Conservation (phyloP, 2,888 invertebrate genomes). For the Drosophila borborema region DNA sequence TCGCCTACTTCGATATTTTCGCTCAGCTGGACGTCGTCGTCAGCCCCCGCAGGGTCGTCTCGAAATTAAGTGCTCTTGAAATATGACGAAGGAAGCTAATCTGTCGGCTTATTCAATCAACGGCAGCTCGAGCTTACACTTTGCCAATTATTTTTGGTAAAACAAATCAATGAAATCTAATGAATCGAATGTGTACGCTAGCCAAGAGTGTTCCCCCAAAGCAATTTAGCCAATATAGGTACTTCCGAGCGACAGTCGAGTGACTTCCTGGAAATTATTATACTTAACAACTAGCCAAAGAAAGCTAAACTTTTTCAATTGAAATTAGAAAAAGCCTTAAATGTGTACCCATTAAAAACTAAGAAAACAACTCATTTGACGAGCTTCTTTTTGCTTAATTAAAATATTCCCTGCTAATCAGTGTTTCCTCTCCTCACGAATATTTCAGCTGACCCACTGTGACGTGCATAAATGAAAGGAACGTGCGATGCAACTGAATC, state of each 20-base stretch:
- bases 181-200: conserved; percentile 28
- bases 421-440: neutral
- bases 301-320: neutral
- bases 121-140: conserved; percentile 39
- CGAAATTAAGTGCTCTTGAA: conserved; percentile 67
- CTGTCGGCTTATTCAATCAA: conserved; percentile 51
- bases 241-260: neutral
- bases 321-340: neutral
- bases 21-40: conserved; percentile 28
- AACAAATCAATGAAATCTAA: conserved; percentile 66
- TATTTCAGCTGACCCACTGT: conserved; percentile 80
- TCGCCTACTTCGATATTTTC: neutral
- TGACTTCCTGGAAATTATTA: neutral
- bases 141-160: conserved; percentile 62
- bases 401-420: conserved; percentile 12
- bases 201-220: neutral
- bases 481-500: conserved; percentile 85
- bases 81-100: conserved; percentile 69
- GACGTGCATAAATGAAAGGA: conserved; percentile 82
- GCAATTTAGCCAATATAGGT: neutral
- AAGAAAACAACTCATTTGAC: neutral
- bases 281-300: neutral
- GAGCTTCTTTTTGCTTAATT: conserved; percentile 1
- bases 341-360: neutral
- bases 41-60: conserved; percentile 8